phyloP scores from a whole-genome alignment of 2,888 invertebrate species.

The Synanthedon myopaeformis region DNA sequence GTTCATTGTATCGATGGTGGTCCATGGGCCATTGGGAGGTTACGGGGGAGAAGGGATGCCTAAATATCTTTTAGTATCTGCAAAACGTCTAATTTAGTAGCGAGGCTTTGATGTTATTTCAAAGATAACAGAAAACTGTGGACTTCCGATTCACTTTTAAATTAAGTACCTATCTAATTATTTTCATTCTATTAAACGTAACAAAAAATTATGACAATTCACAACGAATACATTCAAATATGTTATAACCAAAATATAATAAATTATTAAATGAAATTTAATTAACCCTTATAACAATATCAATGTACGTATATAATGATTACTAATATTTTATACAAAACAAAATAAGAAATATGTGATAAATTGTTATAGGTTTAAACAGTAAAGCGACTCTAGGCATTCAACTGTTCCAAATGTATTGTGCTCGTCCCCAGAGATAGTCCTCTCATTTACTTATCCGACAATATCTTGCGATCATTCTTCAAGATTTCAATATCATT shows the following conservation, averaged over 20 bases:
- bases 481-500: conserved; percentile 18
- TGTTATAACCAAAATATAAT: no score
- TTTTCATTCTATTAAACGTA: no score
- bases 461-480: conserved; percentile 37
- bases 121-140: conserved; percentile 11
- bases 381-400: conserved; percentile 9
- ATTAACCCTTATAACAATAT: no score
- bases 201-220: no score
- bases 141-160: conserved; percentile 12
- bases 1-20: background rate
- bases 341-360: no score
- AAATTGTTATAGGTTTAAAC: no score
- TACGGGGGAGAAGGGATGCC: conserved; percentile 12
- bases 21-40: conserved; percentile 7
- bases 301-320: no score
- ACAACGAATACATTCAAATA: no score
- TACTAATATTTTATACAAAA: no score
- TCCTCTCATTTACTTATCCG: conserved; percentile 58
- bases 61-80: conserved; percentile 65
- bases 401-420: background rate
- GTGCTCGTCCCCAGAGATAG: conserved; percentile 33
- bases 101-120: conserved; percentile 49
- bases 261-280: no score
- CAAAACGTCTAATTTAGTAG: conserved; percentile 59
- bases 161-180: no score